Evolutionary conservation across 2,888 invertebrate species (phyloP), one percentile per base, ranked within the genome.

Genomic region (Mystacides longicornis): DNA sequence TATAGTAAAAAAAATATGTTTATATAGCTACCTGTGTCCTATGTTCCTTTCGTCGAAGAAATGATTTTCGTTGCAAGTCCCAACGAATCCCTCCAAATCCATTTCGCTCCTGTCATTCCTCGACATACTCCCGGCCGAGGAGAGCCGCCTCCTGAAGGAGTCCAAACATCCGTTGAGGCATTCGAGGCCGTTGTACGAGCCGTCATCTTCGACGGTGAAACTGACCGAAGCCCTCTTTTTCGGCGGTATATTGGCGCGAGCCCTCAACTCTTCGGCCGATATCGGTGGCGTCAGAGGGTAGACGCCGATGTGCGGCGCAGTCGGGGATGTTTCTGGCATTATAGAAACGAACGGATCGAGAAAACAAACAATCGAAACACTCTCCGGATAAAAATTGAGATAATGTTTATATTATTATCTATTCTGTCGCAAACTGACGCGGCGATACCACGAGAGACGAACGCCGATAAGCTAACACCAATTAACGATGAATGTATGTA

Each of bases 41-140:
- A 80, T 67, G 23, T 73, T 75, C 63, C 83, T 71, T 64, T 77
- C 77, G 68, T 82, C 81, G 57, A 79, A 72, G 80, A 79, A 81
- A 62, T 70, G 71, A 37, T 65, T 66, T 50, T 75, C 71, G 20
- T 69, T 69, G 33, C 67, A 68, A 55, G 77, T 67, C 2, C 79
- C 78, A 61, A 77, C 78, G 64, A 77, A 80, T 64, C 76, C 75
- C 63, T 81, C 81, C 51, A 81, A 63, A 60, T 81, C 81, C 37
- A 72, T 64, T 60, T 81, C 81, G 51, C 76, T 75, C 46, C 65
- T 68, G 50, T 74, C 74, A 59, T 67, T 73, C 60, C 70, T 58
- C 9, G 59, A 58, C 54, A 64, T 31, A 22, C 33, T 51, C 20
- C 49, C 49, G 23, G 50, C 50, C 3, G 60, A 56, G n/a, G 60